Base-by-base conservation (phyloP, 2,888 invertebrate genomes). In the Pseudolycoriella hygida region DNA sequence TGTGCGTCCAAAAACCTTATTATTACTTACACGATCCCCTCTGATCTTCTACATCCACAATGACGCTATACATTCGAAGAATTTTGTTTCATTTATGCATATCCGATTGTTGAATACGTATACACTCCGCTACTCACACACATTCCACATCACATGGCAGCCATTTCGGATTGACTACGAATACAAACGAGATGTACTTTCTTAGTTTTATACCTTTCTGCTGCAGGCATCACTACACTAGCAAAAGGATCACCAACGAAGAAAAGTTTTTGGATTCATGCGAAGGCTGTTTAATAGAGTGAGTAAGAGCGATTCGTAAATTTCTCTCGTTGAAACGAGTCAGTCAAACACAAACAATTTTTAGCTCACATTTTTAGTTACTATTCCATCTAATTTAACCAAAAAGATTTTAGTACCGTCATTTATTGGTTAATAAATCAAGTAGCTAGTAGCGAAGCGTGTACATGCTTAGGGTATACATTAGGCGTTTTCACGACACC, bases 1-100 rank as follows among this genome's bases (percentile, higher is more conserved):
- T 8, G 14, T 43, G 38, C 43, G 38, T 43, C 43, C 43, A 38
- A 37, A 43, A 43, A 43, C 43, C 32, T 38, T 37, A 43, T 34
- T 43, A 43, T 34, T 18, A 43, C 19, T 43, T 43, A 12, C 32
- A 32, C 38, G 43, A 38, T 43, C 34, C 38, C 43, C 38, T 43
- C n/a, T 42, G 42, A 42, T 41, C 41, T 25, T 25, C 25, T 25
- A 25, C 25, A 25, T 25, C 4, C 25, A 25, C 25, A 25, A 25
- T 25, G 25, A 25, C 8, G 25, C 25, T 25, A 25, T 25, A 25
- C 25, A 34, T 12, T 14, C 34, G 11, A 34, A 34, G 4, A 12
- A 34, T 34, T 34, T 34, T 34, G 3, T 12, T 10, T 3, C 34
- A 14, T 10, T 34, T 10, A 4, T 34, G n/a, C n/a, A n/a, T n/a